A percentile compares a stretch with the other conserved stretches of the same genome.
Evolutionary conservation across 2,888 invertebrate species (phyloP).

Genomic region (Aphidius colemani): DNA sequence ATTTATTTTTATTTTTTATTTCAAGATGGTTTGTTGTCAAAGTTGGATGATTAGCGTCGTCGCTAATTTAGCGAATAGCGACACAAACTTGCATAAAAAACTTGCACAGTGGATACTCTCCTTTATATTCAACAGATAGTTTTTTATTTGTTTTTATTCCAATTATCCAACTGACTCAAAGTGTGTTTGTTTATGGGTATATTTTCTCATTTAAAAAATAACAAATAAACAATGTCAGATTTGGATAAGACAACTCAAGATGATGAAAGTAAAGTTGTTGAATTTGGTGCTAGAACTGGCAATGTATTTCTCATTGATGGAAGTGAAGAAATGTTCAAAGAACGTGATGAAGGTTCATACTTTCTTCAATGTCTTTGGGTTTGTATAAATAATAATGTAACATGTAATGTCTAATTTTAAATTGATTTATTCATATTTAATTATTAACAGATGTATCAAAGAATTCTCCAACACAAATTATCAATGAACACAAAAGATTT

Average conservation of each 20-base stretch:
- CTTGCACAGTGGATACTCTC: too few species aligned
- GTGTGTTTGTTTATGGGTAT: too few species aligned
- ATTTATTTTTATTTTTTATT: not conserved
- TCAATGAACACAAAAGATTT: constrained; percentile 17
- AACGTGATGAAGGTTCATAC: not conserved
- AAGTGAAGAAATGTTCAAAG: not conserved
- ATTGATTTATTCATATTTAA: not conserved
- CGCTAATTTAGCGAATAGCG: too few species aligned
- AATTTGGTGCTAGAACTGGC: constrained; percentile 1
- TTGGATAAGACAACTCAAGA: too few species aligned
- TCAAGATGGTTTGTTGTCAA: too few species aligned
- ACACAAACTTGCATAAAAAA: too few species aligned
- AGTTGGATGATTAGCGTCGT: too few species aligned
- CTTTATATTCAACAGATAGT: too few species aligned
- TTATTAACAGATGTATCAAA: constrained; percentile 18
- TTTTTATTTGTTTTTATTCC: too few species aligned
- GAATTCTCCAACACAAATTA: constrained; percentile 22
- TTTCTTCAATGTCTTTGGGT: constrained; percentile 15
- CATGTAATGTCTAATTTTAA: not conserved
- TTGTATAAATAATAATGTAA: not conserved
- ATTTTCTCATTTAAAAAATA: too few species aligned
- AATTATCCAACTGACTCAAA: too few species aligned
- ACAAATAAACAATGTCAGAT: too few species aligned
- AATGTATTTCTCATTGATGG: constrained; percentile 19
- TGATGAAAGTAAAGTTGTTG: not conserved